Percentiles rank a stretch among this genome's conserved stretches.
phyloP scores from a whole-genome alignment of 1,140 invertebrate genomes.

The Cydia fagiglandana region DNA sequence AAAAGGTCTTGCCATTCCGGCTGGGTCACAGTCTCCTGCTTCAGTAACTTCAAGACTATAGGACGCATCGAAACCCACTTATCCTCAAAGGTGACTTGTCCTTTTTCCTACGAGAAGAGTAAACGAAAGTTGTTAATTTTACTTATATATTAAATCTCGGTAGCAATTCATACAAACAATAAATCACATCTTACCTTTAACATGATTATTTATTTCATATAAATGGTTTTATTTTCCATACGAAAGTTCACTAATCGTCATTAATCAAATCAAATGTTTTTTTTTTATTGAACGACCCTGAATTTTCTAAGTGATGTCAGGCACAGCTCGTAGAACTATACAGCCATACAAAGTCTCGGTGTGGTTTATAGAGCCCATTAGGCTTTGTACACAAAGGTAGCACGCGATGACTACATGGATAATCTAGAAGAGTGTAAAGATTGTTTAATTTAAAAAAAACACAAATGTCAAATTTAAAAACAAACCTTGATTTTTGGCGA shows the following conservation, averaged over 20 bases:
- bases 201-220: conserved; percentile 45
- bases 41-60: conserved; percentile 94
- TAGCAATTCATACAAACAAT: not conserved
- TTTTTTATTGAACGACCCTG: conserved; percentile 30
- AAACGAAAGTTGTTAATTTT: conserved; percentile 33
- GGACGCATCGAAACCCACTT: conserved; percentile 97
- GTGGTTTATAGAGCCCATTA: not conserved
- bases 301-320: not conserved
- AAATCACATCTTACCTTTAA: conserved; percentile 57
- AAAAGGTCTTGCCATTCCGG: conserved; percentile 98
- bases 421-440: not conserved
- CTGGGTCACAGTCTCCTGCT: conserved; percentile 95
- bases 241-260: conserved; percentile 33
- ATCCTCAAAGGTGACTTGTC: conserved; percentile 91
- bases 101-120: conserved; percentile 79
- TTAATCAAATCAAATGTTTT: conserved; percentile 22
- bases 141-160: not conserved
- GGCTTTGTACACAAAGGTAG: not conserved
- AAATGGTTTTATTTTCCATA: conserved; percentile 42
- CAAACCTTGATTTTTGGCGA: not conserved
- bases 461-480: conserved; percentile 4
- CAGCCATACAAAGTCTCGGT: not conserved
- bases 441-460: conserved; percentile 4
- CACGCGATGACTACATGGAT: not conserved
- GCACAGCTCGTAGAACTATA: not conserved